These are phyloP conservation scores for Callopanchax toddi DNA, from an alignment of 2,113 vertebrate genomes.

Conservation along the genomic window DNA sequence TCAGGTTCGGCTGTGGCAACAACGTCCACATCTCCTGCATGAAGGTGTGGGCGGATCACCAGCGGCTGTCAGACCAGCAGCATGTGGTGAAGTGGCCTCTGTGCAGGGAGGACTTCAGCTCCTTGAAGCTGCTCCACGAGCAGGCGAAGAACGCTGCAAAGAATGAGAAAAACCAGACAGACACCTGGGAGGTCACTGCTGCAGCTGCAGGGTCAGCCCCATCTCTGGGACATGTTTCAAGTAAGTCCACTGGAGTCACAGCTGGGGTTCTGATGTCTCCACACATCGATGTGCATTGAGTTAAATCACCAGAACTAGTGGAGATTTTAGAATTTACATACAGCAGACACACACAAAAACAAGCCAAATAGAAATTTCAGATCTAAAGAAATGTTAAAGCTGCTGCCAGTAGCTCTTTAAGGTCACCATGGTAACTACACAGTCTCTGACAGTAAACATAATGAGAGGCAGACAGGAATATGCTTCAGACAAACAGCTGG, in stretches of 20 bases:
- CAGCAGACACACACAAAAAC: too few species aligned
- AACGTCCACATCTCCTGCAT: conserved; percentile 79
- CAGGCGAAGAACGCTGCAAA: conserved; percentile 75
- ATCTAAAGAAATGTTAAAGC: too few species aligned
- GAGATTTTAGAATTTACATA: too few species aligned
- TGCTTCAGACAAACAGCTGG: too few species aligned
- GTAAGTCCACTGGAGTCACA: conserved; percentile 58
- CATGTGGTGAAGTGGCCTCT: conserved; percentile 77
- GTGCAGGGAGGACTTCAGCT: conserved; percentile 73
- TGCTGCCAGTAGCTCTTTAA: too few species aligned
- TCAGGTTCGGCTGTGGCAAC: conserved; percentile 80
- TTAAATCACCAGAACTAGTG: too few species aligned
- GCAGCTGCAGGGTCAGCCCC: conserved; percentile 70
- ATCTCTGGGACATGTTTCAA: conserved; percentile 74
- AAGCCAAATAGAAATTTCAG: too few species aligned
- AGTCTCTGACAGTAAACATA: too few species aligned
- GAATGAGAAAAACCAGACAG: conserved; percentile 73
- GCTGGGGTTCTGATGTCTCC: too few species aligned
- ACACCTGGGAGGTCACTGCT: conserved; percentile 79
- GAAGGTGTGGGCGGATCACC: conserved; percentile 77
- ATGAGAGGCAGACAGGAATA: too few species aligned
- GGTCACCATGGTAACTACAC: too few species aligned
- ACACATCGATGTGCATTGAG: too few species aligned
- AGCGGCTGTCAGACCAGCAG: conserved; percentile 38
- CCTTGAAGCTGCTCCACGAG: conserved; percentile 66